phyloP scores from a whole-genome alignment of 2,797 vertebrate species.

The Gobionotothen gibberifrons region DNA sequence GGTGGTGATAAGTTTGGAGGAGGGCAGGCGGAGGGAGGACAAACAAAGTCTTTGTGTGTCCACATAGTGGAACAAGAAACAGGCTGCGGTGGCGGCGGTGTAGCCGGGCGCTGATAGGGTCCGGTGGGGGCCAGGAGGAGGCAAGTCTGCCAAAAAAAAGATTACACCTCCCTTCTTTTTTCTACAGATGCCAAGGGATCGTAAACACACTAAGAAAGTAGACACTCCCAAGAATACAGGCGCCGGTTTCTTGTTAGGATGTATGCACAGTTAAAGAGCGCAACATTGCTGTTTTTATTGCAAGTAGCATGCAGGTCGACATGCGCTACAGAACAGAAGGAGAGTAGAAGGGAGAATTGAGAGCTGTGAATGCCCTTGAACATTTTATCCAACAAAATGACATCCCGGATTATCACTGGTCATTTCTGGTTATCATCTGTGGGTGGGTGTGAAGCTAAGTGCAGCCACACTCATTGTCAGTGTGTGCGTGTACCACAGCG shows the following conservation, averaged over 20 bases:
- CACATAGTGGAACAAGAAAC: constrained; percentile 73
- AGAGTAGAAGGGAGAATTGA: neutral
- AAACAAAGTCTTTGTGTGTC: constrained; percentile 80
- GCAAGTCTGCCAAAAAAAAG: constrained; percentile 68
- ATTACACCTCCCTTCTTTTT: constrained; percentile 64
- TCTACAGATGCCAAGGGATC: constrained; percentile 64
- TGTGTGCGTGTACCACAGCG: neutral
- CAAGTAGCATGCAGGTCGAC: constrained; percentile 16
- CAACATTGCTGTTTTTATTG: constrained; percentile 27
- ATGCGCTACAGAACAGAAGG: neutral
- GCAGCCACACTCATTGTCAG: constrained; percentile 37
- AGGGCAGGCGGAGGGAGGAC: constrained; percentile 65
- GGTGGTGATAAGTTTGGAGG: constrained; percentile 78
- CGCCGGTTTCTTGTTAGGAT: constrained; percentile 53
- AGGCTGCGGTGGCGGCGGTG: constrained; percentile 61
- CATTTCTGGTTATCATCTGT: constrained; percentile 48
- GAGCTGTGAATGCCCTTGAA: constrained; percentile 38
- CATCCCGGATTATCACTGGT: constrained; percentile 36
- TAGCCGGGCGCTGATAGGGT: constrained; percentile 66
- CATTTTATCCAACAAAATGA: constrained; percentile 36
- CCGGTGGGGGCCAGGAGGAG: constrained; percentile 65
- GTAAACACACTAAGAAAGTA: constrained; percentile 68
- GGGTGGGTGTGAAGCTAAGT: constrained; percentile 49
- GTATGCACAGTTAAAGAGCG: constrained; percentile 16
- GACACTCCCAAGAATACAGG: constrained; percentile 65